These are phyloP conservation scores for Elaeidobius kamerunicus DNA, from an alignment of 2,888 invertebrate species.

Conservation along the genomic window DNA sequence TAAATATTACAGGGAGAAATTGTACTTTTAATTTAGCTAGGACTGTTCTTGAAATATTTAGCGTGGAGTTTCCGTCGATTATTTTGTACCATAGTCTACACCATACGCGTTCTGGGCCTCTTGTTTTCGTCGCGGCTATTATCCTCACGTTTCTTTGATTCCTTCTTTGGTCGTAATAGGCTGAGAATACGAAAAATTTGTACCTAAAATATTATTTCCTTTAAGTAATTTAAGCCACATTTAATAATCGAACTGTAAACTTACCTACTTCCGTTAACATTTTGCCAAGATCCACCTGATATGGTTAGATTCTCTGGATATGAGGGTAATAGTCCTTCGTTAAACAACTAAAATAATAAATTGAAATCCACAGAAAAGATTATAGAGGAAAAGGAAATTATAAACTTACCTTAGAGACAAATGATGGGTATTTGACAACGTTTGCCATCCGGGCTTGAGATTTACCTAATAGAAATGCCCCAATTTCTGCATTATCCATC, in stretches of 20 bases:
- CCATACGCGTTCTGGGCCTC: constrained; percentile 76
- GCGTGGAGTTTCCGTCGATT: constrained; percentile 39
- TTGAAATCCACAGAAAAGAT: background rate
- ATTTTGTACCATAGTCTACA: constrained; percentile 73
- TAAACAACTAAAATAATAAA: constrained; percentile 38
- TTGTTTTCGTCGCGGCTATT: constrained; percentile 85
- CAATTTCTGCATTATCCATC: constrained; percentile 49
- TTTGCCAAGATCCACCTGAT: constrained; percentile 76
- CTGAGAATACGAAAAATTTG: constrained; percentile 90
- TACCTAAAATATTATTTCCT: constrained; percentile 56
- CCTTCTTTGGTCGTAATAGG: constrained; percentile 77
- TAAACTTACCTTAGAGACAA: constrained; percentile 39
- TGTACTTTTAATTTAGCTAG: constrained; percentile 71
- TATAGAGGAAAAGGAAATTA: background rate
- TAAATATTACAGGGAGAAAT: background rate
- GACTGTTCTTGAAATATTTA: constrained; percentile 58
- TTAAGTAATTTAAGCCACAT: background rate
- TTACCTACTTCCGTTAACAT: constrained; percentile 70
- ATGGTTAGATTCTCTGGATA: constrained; percentile 65
- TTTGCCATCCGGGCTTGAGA: constrained; percentile 32
- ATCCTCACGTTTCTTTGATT: constrained; percentile 68
- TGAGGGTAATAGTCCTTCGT: constrained; percentile 52
- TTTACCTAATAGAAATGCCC: constrained; percentile 43
- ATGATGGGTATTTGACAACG: constrained; percentile 35
- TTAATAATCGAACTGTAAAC: constrained; percentile 14